Conservation (phyloP, 2,888 invertebrate genomes). For the Proisotoma minuta region DNA sequence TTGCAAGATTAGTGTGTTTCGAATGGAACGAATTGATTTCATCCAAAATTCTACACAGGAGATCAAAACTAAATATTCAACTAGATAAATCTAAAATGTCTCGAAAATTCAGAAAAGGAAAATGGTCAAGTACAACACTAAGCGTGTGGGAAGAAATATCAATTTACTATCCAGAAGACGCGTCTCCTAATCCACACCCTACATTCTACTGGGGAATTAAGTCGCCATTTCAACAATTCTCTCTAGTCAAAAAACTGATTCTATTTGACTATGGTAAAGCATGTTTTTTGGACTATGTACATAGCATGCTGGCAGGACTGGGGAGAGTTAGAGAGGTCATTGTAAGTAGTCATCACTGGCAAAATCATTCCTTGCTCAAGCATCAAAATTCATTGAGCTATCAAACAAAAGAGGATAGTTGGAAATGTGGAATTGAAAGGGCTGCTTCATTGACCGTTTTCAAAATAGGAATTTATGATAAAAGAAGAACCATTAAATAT, state of each 20-base stretch:
- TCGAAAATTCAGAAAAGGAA: neutral
- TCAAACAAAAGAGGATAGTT: neutral
- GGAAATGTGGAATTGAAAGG: neutral
- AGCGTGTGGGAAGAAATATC: neutral
- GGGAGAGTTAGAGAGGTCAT: neutral
- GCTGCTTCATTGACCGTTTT: neutral
- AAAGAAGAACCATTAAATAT: neutral
- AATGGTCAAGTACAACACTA: neutral
- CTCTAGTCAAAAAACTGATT: neutral
- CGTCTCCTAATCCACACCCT: neutral
- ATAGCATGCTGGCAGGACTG: neutral
- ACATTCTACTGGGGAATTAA: neutral
- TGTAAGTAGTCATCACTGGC: neutral
- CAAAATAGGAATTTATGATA: neutral
- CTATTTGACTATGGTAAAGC: neutral
- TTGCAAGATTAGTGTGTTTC: neutral
- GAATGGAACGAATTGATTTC: conserved; percentile 1
- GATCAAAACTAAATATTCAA: neutral
- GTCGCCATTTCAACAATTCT: neutral
- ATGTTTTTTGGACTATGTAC: neutral
- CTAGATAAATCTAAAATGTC: neutral
- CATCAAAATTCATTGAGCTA: neutral
- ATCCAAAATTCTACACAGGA: neutral
- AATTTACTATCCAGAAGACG: neutral
- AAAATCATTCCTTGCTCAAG: neutral